Conservation (phyloP, 2,888 invertebrate genomes). For the Agapostemon virescens region DNA sequence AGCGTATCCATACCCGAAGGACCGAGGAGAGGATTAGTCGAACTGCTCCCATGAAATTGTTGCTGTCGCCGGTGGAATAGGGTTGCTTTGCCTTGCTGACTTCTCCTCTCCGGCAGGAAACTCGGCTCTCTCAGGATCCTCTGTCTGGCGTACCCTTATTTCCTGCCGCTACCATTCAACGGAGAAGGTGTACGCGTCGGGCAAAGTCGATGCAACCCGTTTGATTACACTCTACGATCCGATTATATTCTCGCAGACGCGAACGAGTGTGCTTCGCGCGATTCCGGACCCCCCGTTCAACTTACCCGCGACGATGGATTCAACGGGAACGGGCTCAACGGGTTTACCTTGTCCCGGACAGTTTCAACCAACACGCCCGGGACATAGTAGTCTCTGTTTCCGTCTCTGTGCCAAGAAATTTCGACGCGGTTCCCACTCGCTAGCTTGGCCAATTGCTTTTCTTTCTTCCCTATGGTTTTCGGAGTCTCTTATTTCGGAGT, state of each 20-base stretch:
- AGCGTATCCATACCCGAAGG: conserved; percentile 43
- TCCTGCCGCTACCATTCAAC: conserved; percentile 54
- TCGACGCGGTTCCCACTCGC: neutral
- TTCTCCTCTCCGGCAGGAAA: conserved; percentile 50
- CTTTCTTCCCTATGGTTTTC: too few species aligned
- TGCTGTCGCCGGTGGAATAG: conserved; percentile 28
- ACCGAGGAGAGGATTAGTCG: conserved; percentile 58
- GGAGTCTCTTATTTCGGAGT: too few species aligned
- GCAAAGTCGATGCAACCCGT: conserved; percentile 59
- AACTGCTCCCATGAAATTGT: conserved; percentile 54
- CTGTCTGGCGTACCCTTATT: conserved; percentile 54
- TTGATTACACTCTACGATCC: conserved; percentile 64
- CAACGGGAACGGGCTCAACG: neutral
- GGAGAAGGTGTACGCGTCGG: conserved; percentile 29
- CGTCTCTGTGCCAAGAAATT: neutral
- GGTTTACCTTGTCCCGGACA: neutral
- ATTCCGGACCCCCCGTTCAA: conserved; percentile 16
- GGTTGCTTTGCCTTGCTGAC: conserved; percentile 42
- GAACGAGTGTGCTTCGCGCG: conserved; percentile 34
- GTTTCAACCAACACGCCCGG: neutral
- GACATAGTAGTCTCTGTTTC: neutral
- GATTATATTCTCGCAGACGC: conserved; percentile 50
- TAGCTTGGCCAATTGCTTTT: neutral
- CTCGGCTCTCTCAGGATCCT: conserved; percentile 24
- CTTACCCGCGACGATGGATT: conserved; percentile 11